Base-by-base conservation (phyloP, 2,888 invertebrate genomes). In the Lasioglossum zephyrum region DNA sequence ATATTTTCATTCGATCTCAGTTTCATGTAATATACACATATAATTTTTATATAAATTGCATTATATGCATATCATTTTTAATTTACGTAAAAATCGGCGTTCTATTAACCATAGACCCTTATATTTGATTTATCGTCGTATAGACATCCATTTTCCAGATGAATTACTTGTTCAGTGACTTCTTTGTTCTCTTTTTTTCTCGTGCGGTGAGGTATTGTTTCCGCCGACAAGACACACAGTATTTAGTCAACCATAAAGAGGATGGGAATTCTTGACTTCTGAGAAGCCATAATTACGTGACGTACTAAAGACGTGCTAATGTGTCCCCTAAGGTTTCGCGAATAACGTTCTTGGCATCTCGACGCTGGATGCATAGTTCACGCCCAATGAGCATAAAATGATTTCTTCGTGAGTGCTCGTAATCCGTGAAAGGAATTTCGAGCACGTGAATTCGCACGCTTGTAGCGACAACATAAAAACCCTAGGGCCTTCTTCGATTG, bases 311-410 rank as follows among this genome's bases (percentile, higher is more conserved):
- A 86, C 81, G 44, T 44, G 78, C 41, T 73, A 77, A 83, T 60
- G n/a, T 66, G 77, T 66, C 77, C 78, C 75, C 53, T 87, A 87
- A 81, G 84, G 87, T 87, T 87, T 87, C 83, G 77, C 44, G 57
- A 4, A 41, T 41, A 53, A 74, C 22, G 76, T 76, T 76, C 36
- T 66, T 22, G 74, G 41, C 49, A 44, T 77, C 9, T 79, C 9
- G 63, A 63, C 31, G 16, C 31, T 31, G 26, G 72, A 75, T 75
- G 36, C 86, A 83, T 83, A 83, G 60, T 78, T 86, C 83, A 70
- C 75, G 82, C 80, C 57, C 86, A 73, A 79, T 79, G 86, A 66
- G 76, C 86, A 57, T 79, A 73, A 87, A 86, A 87, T 78, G 72
- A 87, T 83, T 87, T 83, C 77, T 73, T 39, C 73, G 11, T 49